These are phyloP conservation scores for Gibbula magus DNA, from an alignment of 2,888 invertebrate genomes.

Conservation along the genomic window DNA sequence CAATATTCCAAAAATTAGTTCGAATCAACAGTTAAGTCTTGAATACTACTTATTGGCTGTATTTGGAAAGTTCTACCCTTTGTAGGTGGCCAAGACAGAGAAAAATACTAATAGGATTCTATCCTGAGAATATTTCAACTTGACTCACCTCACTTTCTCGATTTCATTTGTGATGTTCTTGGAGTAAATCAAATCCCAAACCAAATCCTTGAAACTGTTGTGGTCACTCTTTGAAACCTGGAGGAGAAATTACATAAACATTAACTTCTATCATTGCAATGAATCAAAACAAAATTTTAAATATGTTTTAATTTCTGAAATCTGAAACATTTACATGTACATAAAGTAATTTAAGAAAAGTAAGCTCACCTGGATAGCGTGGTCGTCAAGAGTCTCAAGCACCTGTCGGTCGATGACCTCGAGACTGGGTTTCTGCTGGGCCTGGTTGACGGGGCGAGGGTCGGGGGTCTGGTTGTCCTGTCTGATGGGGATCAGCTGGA, in stretches of 20 bases:
- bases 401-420: constrained; percentile 70
- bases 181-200: constrained; percentile 75
- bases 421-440: constrained; percentile 69
- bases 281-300: background rate
- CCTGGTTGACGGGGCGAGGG: constrained; percentile 62
- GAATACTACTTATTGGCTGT: no score
- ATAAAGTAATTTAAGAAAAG: no score
- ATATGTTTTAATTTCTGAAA: background rate
- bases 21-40: no score
- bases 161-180: constrained; percentile 75
- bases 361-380: constrained; percentile 72
- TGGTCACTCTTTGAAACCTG: constrained; percentile 75
- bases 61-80: no score
- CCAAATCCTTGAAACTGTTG: constrained; percentile 72
- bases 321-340: background rate
- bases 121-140: background rate
- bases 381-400: constrained; percentile 73
- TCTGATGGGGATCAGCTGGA: constrained; percentile 67
- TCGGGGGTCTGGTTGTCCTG: constrained; percentile 61
- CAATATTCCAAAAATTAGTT: no score
- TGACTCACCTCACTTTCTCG: constrained; percentile 74
- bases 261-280: no score
- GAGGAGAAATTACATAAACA: background rate
- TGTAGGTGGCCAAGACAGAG: no score
- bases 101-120: background rate